phyloP scores from a whole-genome alignment of 2,888 invertebrate genomes.

The Litoditis marina region DNA sequence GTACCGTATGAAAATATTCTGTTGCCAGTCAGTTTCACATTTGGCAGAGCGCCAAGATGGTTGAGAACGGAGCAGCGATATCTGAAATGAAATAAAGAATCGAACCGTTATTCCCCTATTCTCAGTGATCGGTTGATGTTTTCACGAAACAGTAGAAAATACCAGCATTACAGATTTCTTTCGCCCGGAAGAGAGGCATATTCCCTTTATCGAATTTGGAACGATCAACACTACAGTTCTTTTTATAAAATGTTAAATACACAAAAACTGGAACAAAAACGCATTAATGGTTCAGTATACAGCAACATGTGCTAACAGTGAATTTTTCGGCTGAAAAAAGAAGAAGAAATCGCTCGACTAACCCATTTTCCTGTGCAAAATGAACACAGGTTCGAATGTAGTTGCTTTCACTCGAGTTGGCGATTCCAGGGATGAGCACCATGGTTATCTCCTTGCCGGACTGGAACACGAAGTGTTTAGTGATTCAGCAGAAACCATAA shows the following conservation, averaged over 20 bases:
- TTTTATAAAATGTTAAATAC: too few species aligned
- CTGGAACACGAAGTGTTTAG: neutral
- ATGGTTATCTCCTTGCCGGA: slow-evolving; percentile 62
- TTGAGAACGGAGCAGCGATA: slow-evolving; percentile 88
- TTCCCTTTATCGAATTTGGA: too few species aligned
- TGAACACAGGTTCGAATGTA: slow-evolving; percentile 90
- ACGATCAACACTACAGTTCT: too few species aligned
- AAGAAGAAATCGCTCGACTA: neutral
- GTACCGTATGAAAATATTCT: slow-evolving; percentile 88
- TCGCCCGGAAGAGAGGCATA: too few species aligned
- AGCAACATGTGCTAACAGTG: neutral
- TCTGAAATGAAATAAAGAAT: too few species aligned
- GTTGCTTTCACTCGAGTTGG: slow-evolving; percentile 88
- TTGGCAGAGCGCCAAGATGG: slow-evolving; percentile 83
- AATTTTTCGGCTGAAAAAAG: neutral
- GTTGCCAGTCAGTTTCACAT: slow-evolving; percentile 80
- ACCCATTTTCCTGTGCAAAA: slow-evolving; percentile 79
- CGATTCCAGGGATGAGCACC: slow-evolving; percentile 86
- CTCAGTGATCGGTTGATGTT: too few species aligned
- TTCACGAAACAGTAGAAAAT: too few species aligned
- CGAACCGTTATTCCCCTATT: too few species aligned
- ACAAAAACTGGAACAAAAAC: too few species aligned
- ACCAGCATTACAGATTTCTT: too few species aligned
- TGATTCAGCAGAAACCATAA: neutral
- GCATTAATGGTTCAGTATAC: too few species aligned